Conservation (phyloP, 2,888 invertebrate genomes). For the Sympetrum striolatum region DNA sequence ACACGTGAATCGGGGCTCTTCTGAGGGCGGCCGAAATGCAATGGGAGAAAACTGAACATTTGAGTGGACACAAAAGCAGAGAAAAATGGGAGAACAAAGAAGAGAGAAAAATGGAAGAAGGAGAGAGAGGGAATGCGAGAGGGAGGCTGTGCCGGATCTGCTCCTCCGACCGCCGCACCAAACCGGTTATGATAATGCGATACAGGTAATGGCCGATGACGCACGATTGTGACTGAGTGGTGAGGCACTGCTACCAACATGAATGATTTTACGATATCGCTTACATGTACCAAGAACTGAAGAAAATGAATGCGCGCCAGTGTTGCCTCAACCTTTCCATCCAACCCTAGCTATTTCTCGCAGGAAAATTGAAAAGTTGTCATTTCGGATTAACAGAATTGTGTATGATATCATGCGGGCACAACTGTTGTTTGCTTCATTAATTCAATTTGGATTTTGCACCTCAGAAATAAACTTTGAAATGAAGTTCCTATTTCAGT, state of each 20-base stretch:
- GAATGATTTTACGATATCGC: not conserved
- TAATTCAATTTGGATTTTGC: no score
- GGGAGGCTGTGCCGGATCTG: constrained; percentile 26
- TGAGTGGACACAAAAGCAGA: not conserved
- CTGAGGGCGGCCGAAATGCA: no score
- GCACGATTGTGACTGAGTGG: constrained; percentile 33
- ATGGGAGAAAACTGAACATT: not conserved
- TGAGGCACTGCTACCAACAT: constrained; percentile 35
- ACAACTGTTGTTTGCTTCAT: no score
- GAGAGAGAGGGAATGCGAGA: constrained; percentile 36
- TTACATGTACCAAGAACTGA: not conserved
- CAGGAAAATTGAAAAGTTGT: no score
- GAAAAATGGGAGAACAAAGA: not conserved
- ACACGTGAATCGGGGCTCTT: no score
- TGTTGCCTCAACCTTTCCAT: not conserved
- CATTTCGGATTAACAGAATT: no score
- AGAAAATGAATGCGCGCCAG: not conserved
- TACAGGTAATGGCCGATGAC: constrained; percentile 43
- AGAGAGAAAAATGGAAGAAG: constrained; percentile 2
- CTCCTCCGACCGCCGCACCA: not conserved
- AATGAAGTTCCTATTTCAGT: no score
- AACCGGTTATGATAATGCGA: constrained; percentile 43
- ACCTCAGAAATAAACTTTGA: no score
- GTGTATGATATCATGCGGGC: no score
- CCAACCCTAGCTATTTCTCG: not conserved